These are phyloP conservation scores for Drosophila murphyi DNA, from an alignment of 1,140 invertebrate genomes.

Conservation along the genomic window DNA sequence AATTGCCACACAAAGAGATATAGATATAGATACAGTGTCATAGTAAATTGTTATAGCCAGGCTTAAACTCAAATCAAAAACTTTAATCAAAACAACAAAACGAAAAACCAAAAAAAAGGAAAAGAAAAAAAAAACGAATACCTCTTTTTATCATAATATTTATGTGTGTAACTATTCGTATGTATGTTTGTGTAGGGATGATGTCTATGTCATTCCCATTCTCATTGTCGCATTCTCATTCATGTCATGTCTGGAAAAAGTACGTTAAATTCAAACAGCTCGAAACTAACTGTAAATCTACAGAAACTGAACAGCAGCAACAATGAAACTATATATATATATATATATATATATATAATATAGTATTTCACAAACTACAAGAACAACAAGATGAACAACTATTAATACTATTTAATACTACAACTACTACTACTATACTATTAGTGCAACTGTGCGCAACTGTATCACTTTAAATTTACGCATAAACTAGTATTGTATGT, in stretches of 20 bases:
- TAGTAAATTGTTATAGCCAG: conserved; percentile 25
- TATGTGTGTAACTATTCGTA: conserved; percentile 15
- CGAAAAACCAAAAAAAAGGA: too few species aligned
- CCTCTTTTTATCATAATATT: conserved; percentile 46
- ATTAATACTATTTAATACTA: conserved; percentile 21
- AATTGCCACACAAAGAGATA: conserved; percentile 37
- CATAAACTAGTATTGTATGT: conserved; percentile 31
- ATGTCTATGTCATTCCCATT: conserved; percentile 37
- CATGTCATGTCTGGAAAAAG: conserved; percentile 65
- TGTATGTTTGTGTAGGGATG: conserved; percentile 17
- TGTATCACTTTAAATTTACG: conserved; percentile 19
- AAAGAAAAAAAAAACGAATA: conserved; percentile 61
- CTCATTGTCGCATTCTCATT: background rate
- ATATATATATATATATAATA: background rate
- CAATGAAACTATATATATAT: conserved; percentile 19
- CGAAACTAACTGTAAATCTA: conserved; percentile 31
- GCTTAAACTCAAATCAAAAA: conserved; percentile 70
- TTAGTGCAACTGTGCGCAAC: conserved; percentile 28
- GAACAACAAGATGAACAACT: conserved; percentile 24
- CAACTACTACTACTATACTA: conserved; percentile 26
- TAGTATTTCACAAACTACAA: conserved; percentile 9
- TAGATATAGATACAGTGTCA: conserved; percentile 17
- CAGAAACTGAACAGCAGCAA: conserved; percentile 11
- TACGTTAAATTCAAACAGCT: conserved; percentile 81
- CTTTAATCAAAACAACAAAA: conserved; percentile 55